phyloP scores from a whole-genome alignment of 2,113 vertebrate species.

The Ursus arctos region DNA sequence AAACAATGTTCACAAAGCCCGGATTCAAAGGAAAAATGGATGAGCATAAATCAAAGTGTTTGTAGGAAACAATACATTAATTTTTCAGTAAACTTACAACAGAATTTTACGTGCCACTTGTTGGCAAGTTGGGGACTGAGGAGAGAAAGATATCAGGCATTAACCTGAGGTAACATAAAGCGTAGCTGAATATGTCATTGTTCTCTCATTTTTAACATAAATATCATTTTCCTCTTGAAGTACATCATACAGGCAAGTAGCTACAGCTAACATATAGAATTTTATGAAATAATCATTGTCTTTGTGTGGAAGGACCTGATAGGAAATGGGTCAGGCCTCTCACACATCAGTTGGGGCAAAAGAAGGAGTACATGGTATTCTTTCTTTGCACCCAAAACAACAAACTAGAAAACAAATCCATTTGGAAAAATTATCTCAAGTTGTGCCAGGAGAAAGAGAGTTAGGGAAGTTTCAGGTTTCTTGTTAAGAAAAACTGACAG shows the following conservation, averaged over 20 bases:
- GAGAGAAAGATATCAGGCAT: neutral
- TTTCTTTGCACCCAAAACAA: slow-evolving; percentile 25
- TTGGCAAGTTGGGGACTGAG: neutral
- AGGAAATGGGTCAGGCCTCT: neutral
- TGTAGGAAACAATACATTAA: slow-evolving; percentile 29
- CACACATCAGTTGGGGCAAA: neutral
- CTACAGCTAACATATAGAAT: neutral
- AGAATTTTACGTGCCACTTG: slow-evolving; percentile 11
- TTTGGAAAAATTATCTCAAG: slow-evolving; percentile 28
- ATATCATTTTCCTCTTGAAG: slow-evolving; percentile 40
- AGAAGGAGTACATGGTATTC: neutral
- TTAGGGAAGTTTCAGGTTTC: slow-evolving; percentile 33
- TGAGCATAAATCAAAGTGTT: slow-evolving; percentile 25
- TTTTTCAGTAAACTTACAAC: slow-evolving; percentile 45
- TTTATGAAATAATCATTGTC: slow-evolving; percentile 51
- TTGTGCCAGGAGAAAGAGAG: neutral
- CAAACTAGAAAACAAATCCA: slow-evolving; percentile 25
- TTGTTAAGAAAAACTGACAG: slow-evolving; percentile 18
- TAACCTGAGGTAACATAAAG: neutral
- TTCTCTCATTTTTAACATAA: slow-evolving; percentile 57
- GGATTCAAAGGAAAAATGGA: neutral
- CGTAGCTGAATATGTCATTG: slow-evolving; percentile 30
- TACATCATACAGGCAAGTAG: neutral
- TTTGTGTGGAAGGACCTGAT: neutral
- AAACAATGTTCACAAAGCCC: slow-evolving; percentile 3